Evolutionary conservation across 2,888 invertebrate genomes (phyloP), one percentile per base, ranked within the genome.

Genomic region (Amphipyra berbera): DNA sequence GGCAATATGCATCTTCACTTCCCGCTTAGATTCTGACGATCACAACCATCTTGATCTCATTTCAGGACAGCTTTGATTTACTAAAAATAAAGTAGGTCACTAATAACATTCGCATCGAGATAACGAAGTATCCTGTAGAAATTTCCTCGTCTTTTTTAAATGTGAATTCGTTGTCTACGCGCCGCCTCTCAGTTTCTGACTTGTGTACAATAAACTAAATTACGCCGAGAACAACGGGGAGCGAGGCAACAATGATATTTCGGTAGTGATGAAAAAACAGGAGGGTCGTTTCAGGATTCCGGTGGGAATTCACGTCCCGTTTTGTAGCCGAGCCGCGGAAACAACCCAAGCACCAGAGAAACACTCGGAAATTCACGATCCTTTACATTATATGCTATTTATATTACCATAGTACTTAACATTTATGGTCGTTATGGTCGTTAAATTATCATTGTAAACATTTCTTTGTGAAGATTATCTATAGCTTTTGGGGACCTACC

Each of bases 121-220:
- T 79, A 85, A 85, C 83, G 77, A 82, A 83, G 80, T 78, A 76
- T 84, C 84, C 79, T 81, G 75, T 68, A 74, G 81, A 87, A 83
- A 84, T 86, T 82, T 81, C 66, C 82, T 79, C 82, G 74, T 89
- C 45, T 68, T 68, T 64, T 87, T 82, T 78, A 83, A 88, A 85
- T 80, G 81, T 79, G 78, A 81, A 84, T 82, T 82, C 81, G 68
- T 73, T 70, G 77, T 82, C 61, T 77, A 76, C 82, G 78, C 77
- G 78, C 78, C 70, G 70, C 82, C 82, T 81, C 82, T 83, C 85
- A 83, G 86, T 85, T 84, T 82, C 85, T 85, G 86, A 89, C 86
- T 89, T 85, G 85, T 84, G 83, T 86, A 88, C 87, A 90, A 91
- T 91, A 91, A 92, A 91, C 86, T 89, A 89, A 91, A 92, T 92